Percentiles rank a stretch among this genome's conserved stretches.
phyloP scores from a whole-genome alignment of 2,888 invertebrate genomes.

The Arrhopalites spinosus region DNA sequence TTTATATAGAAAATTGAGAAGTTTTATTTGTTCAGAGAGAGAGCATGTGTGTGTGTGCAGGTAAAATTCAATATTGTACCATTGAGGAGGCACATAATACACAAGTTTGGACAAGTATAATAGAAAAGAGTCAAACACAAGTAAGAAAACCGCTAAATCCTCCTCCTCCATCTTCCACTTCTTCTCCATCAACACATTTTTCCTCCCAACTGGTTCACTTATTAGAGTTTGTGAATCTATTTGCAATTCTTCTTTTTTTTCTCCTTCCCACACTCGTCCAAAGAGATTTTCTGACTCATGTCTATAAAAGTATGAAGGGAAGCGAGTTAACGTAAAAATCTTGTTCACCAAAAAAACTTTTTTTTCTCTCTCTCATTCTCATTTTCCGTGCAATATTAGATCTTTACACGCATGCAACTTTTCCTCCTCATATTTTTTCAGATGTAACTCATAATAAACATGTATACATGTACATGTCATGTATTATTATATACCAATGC shows the following conservation, averaged over 20 bases:
- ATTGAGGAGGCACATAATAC: not conserved
- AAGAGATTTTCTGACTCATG: slow-evolving; percentile 17
- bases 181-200: not conserved
- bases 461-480: not conserved
- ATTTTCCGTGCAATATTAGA: slow-evolving; percentile 1
- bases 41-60: not conserved
- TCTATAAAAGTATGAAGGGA: slow-evolving; percentile 11
- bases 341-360: no score
- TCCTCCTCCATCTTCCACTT: slow-evolving; percentile 1
- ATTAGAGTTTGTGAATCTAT: slow-evolving; percentile 27
- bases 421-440: not conserved
- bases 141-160: slow-evolving; percentile 14
- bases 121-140: not conserved
- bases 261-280: slow-evolving; percentile 19
- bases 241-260: slow-evolving; percentile 5
- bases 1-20: no score
- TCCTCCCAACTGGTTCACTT: slow-evolving; percentile 25
- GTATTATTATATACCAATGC: not conserved
- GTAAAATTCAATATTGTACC: no score
- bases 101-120: not conserved
- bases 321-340: no score
- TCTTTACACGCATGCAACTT: not conserved
- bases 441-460: not conserved
- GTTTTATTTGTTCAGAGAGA: no score
- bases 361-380: no score